These are phyloP conservation scores for Trachemys scripta DNA, from an alignment of 2,113 vertebrate species.

Conservation along the genomic window DNA sequence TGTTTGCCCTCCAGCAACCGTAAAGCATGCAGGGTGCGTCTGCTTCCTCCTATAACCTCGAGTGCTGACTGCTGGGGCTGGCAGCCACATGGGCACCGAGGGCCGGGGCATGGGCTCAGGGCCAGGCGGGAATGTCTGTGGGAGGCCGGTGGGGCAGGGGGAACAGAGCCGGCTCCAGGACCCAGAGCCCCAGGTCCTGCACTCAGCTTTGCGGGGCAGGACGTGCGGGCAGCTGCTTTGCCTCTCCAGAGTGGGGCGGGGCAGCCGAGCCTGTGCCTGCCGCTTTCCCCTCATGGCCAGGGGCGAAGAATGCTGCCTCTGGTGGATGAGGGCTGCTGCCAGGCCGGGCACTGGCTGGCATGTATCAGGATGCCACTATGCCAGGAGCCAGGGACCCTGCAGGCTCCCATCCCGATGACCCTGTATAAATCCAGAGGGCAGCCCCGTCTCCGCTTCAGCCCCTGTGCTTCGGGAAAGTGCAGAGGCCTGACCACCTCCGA, in stretches of 20 bases:
- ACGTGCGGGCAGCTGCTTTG: too few relatives aligned
- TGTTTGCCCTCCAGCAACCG: neutral
- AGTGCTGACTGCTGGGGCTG: neutral
- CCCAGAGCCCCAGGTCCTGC: neutral
- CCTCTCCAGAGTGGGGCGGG: too few relatives aligned
- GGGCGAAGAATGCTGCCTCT: neutral
- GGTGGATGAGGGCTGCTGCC: neutral
- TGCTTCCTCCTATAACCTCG: neutral
- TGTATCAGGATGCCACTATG: neutral
- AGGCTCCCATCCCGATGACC: too few relatives aligned
- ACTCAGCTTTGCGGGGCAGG: neutral
- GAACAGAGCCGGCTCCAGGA: neutral
- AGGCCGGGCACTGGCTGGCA: neutral
- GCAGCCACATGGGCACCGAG: neutral
- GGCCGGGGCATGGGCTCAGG: neutral
- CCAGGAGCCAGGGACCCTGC: too few relatives aligned
- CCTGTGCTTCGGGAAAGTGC: neutral
- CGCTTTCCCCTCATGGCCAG: neutral
- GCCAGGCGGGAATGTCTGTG: neutral
- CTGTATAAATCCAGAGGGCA: neutral
- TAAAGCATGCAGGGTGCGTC: neutral
- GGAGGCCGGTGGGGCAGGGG: neutral
- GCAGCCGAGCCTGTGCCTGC: neutral
- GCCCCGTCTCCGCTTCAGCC: too few relatives aligned
- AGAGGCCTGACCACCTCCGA: rapidly evolving